Evolutionary conservation across 2,888 invertebrate species (phyloP).

Genomic region (Andrena camellia): DNA sequence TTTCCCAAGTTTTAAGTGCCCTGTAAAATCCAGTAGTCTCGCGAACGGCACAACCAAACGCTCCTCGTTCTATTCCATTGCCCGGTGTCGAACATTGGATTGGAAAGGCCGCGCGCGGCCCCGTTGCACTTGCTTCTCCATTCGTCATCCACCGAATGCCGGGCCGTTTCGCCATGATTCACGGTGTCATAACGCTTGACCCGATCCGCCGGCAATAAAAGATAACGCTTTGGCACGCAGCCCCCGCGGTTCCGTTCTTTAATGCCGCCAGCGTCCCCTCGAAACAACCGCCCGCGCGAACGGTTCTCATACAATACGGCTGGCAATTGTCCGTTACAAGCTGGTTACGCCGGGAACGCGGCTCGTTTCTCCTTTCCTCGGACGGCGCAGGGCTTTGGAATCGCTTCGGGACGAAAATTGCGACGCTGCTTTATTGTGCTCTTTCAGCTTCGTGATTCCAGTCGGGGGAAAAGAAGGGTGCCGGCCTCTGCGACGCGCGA

Average conservation of each 20-base stretch:
- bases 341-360: conserved; percentile 29
- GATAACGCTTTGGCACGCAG: conserved; percentile 52
- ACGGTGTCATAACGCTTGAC: conserved; percentile 47
- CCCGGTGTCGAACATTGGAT: not conserved
- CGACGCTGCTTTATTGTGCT: conserved; percentile 33
- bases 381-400: conserved; percentile 15
- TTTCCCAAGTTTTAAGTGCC: not conserved
- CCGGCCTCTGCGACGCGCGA: not conserved
- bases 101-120: not conserved
- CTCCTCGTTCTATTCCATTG: not conserved
- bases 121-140: not conserved
- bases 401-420: conserved; percentile 29
- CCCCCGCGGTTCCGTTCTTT: conserved; percentile 22
- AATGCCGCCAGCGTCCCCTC: conserved; percentile 23
- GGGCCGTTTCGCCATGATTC: conserved; percentile 34
- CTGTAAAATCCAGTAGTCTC: not conserved
- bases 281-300: conserved; percentile 27
- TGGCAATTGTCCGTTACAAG: conserved; percentile 48
- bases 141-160: conserved; percentile 29
- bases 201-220: conserved; percentile 44
- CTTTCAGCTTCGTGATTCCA: conserved; percentile 6
- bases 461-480: not conserved
- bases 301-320: conserved; percentile 41
- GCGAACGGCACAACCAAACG: not conserved
- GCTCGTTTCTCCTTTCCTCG: conserved; percentile 8